Evolutionary conservation across 2,797 vertebrate genomes (phyloP).

Genomic region (Pitangus sulphuratus): DNA sequence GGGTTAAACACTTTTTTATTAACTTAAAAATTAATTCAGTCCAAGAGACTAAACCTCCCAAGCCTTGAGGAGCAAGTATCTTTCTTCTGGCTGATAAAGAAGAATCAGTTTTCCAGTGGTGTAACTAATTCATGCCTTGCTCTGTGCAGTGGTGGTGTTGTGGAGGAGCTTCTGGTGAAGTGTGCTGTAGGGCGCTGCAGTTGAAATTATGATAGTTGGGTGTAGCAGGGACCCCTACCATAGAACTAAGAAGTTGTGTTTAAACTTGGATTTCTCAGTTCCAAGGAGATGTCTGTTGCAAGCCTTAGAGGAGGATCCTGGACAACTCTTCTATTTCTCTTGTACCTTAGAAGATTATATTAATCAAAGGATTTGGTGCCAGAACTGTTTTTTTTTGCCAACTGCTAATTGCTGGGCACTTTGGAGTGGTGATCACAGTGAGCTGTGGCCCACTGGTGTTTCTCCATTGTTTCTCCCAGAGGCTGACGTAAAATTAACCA

Average conservation of each 20-base stretch:
- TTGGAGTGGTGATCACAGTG: background rate
- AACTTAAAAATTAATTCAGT: background rate
- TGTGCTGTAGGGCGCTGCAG: background rate
- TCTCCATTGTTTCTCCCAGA: constrained; percentile 28
- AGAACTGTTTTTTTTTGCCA: background rate
- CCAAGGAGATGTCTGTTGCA: background rate
- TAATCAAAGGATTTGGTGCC: constrained; percentile 3
- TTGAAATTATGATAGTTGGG: background rate
- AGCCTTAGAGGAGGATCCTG: background rate
- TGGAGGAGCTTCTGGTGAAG: background rate
- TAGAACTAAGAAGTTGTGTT: background rate
- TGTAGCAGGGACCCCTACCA: background rate
- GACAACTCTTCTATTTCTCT: background rate
- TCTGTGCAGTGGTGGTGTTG: background rate
- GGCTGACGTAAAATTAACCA: constrained; percentile 42
- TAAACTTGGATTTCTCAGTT: background rate
- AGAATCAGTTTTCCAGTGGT: background rate
- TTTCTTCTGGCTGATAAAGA: background rate
- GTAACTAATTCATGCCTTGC: background rate
- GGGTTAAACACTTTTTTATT: background rate
- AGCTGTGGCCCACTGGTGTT: background rate
- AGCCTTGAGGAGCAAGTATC: background rate
- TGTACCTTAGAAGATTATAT: background rate
- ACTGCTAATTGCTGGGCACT: background rate
- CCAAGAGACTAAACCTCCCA: background rate